These are phyloP conservation scores for Metalampra italica DNA, from an alignment of 2,888 invertebrate species.

Conservation along the genomic window DNA sequence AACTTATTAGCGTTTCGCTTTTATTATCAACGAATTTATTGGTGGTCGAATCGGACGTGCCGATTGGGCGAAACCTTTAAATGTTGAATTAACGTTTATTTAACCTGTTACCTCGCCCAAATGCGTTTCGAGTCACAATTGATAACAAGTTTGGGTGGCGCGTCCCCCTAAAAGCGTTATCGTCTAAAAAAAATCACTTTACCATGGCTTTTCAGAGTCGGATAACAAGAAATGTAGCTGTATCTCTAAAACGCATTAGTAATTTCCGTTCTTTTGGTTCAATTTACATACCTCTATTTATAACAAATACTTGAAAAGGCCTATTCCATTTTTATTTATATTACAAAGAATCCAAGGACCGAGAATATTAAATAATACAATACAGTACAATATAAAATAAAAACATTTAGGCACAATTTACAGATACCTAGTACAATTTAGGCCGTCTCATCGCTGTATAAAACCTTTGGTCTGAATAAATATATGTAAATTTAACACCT, in stretches of 20 bases:
- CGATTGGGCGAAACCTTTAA: constrained; percentile 50
- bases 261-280: constrained; percentile 38
- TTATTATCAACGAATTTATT: constrained; percentile 71
- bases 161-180: constrained; percentile 53
- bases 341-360: too few relatives aligned
- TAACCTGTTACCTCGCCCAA: constrained; percentile 53
- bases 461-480: too few relatives aligned
- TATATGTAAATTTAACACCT: too few relatives aligned
- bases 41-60: constrained; percentile 44
- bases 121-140: constrained; percentile 53
- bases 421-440: too few relatives aligned
- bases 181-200: constrained; percentile 35
- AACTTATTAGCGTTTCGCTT: constrained; percentile 59
- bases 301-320: neutral
- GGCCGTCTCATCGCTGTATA: too few relatives aligned
- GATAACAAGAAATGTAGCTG: constrained; percentile 36
- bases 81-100: constrained; percentile 61
- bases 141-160: constrained; percentile 70
- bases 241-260: constrained; percentile 47
- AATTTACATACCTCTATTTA: constrained; percentile 25
- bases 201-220: constrained; percentile 26
- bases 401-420: too few relatives aligned
- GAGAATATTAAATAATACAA: too few relatives aligned
- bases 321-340: neutral
- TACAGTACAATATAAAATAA: too few relatives aligned